A percentile compares a stretch with the other conserved stretches of the same genome.
Conservation (phyloP, 2,113 vertebrate species). For the Cyanocitta stelleri region DNA sequence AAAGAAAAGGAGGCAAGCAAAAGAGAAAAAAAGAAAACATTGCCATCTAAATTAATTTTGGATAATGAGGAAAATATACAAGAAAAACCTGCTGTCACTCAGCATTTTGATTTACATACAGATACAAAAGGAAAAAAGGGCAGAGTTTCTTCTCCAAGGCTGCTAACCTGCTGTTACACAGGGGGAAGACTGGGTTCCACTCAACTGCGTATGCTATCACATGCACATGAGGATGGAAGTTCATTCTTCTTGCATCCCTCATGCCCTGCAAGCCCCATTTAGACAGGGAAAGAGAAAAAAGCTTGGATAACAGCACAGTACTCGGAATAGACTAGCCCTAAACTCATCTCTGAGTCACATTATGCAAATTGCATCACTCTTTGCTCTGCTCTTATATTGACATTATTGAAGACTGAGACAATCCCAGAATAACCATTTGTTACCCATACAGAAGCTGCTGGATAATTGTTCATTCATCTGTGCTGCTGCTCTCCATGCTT, state of each 20-base stretch:
- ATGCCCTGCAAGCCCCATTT: not conserved
- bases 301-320: not conserved
- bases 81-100: not conserved
- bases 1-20: not conserved
- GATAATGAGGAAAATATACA: not conserved
- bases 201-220: not conserved
- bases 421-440: not conserved
- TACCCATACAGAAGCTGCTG: not conserved
- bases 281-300: not conserved
- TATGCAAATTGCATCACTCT: not conserved
- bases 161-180: not conserved
- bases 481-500: not conserved
- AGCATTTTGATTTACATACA: not conserved
- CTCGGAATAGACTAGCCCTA: rapidly evolving
- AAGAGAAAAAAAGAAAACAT: not conserved
- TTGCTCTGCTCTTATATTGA: not conserved
- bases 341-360: not conserved
- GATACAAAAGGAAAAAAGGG: not conserved
- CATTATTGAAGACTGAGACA: not conserved
- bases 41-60: not conserved
- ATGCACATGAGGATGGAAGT: not conserved
- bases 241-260: not conserved
- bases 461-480: not conserved
- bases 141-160: not conserved
- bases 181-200: not conserved